Conservation (phyloP, 2,888 invertebrate genomes). For the Tridacna crocea region DNA sequence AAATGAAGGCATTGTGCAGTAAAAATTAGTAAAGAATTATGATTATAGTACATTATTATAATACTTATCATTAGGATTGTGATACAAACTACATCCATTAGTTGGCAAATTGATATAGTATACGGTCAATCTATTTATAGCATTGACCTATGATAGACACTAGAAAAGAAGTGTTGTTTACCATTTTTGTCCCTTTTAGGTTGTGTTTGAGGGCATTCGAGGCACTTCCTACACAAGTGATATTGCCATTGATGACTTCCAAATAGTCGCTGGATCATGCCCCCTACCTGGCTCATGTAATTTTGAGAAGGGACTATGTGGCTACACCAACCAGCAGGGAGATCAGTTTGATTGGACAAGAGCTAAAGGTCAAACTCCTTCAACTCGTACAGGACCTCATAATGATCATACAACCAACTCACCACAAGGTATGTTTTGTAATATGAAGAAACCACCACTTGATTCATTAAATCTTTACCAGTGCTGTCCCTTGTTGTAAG, state of each 20-base stretch:
- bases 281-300: slow-evolving; percentile 71
- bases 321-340: slow-evolving; percentile 68
- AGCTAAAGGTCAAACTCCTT: slow-evolving; percentile 66
- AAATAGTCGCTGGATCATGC: slow-evolving; percentile 72
- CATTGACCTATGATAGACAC: no score
- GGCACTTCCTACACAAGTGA: slow-evolving; percentile 69
- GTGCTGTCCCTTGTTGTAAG: no score
- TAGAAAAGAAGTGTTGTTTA: no score
- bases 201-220: slow-evolving; percentile 74
- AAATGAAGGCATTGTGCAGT: no score
- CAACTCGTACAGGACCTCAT: slow-evolving; percentile 69
- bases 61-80: no score
- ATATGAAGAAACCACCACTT: no score
- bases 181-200: slow-evolving; percentile 41
- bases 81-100: no score
- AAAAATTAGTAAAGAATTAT: no score
- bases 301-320: slow-evolving; percentile 76
- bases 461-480: no score
- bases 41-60: no score
- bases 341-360: slow-evolving; percentile 77
- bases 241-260: slow-evolving; percentile 79
- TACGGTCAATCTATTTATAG: no score
- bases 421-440: slow-evolving; percentile 52
- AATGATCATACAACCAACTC: slow-evolving; percentile 75
- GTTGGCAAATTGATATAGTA: no score